Base-by-base conservation (phyloP, 1,140 invertebrate species). In the Scaptomyza graminum region DNA sequence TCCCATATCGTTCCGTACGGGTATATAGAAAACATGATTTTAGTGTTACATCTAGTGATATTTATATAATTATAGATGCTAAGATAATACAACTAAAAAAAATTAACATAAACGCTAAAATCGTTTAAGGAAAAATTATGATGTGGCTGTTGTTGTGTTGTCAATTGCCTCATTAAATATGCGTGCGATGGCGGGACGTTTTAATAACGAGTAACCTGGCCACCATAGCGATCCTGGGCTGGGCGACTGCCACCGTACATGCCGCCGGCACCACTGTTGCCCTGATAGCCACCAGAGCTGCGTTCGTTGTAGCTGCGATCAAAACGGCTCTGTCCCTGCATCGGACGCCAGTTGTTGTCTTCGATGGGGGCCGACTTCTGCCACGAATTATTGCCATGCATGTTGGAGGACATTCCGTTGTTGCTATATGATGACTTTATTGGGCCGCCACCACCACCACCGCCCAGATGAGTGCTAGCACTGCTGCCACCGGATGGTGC, bases 241-340 rank as follows among this genome's bases (percentile, higher is more conserved):
- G 82, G 79, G 0, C 90, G 81, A 46, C 79, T 80, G 50, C 82
- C 77, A 0, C 83, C 83, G 12, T 90, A 90, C 77, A 90, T 84
- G 39, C 83, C 83, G 2, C 79, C 73, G 2, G 62, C 52, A 1
- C 75, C 59, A 22, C 76, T 76, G 37, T 77, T 75, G 44, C 81
- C 79, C 41, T 90, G 81, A 46, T 88, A 88, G 43, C 90, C 85
- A 41, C 80, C 74, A 31, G 78, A 71, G 2, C 87, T 82, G 11
- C 91, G 88, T 61, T 92, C 91, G 65, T 90, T 92, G 49, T 91
- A 92, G 9, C 76, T 80, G 28, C 91, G 87, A 68, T 92, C 91
- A 31, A 90, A 92, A 11, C 91, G 90, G 15, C 84, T 81, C 49
- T 90, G 88, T 7, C 78, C 55, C 34, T 74, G 74, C 49, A 90